These are phyloP conservation scores for Callipepla squamata DNA, from an alignment of 2,113 vertebrate species.

Conservation along the genomic window DNA sequence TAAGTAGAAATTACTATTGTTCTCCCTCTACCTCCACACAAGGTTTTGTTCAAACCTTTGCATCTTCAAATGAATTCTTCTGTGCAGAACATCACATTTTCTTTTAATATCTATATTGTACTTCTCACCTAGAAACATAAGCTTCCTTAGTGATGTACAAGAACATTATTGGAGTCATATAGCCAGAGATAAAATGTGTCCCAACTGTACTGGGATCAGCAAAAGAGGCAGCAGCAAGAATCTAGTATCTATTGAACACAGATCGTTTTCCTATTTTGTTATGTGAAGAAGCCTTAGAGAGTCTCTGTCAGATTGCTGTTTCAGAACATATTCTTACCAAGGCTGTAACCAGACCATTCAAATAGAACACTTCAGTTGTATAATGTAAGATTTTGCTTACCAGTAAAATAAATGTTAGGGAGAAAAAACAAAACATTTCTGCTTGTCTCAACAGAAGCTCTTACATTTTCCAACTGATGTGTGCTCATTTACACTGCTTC, in stretches of 20 bases:
- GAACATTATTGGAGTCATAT: neutral
- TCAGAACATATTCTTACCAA: neutral
- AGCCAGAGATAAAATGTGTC: neutral
- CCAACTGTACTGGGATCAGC: neutral
- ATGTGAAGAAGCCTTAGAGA: fast-evolving
- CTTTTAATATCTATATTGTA: neutral
- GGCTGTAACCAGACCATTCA: neutral
- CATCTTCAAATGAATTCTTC: neutral
- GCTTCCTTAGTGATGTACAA: neutral
- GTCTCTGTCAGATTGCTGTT: neutral
- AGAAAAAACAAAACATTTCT: neutral
- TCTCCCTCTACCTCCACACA: neutral
- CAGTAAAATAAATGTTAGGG: neutral
- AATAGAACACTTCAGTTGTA: neutral
- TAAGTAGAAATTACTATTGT: neutral
- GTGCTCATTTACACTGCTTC: neutral
- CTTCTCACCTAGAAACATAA: neutral
- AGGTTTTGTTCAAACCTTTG: neutral
- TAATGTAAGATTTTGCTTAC: neutral
- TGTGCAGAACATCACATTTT: neutral
- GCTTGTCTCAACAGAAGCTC: neutral
- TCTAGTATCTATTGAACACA: neutral
- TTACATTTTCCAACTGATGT: neutral
- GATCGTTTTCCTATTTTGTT: neutral
- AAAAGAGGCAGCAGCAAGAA: neutral